Conservation (phyloP, 1,140 invertebrate genomes). For the Lasioglossum albipes region DNA sequence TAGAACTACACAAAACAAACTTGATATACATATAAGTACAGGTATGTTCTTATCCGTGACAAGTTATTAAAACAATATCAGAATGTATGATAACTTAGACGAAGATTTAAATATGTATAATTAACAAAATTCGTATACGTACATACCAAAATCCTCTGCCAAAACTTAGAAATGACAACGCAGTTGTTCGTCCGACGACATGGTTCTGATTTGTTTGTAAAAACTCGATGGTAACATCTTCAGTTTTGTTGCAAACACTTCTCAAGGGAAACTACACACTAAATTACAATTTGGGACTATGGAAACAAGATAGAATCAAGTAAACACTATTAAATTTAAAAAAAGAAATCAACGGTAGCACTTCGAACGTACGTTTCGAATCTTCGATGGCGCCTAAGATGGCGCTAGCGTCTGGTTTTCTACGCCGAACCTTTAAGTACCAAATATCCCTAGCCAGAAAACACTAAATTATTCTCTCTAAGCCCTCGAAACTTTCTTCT, state of each 20-base stretch:
- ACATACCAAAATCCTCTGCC: too few species aligned
- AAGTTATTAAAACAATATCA: too few species aligned
- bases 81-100: too few species aligned
- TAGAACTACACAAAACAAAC: too few species aligned
- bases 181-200: too few species aligned
- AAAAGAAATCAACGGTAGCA: background rate
- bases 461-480: background rate
- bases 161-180: too few species aligned
- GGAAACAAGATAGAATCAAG: too few species aligned
- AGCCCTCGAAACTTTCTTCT: background rate
- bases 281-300: background rate
- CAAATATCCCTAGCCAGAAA: background rate
- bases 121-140: too few species aligned
- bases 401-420: background rate
- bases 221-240: background rate
- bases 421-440: background rate
- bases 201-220: background rate
- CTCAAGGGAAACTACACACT: background rate
- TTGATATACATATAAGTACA: too few species aligned
- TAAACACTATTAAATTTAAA: background rate
- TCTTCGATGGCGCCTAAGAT: background rate
- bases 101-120: too few species aligned
- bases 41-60: too few species aligned
- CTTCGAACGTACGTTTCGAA: background rate
- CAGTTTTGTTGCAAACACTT: background rate